Conservation (phyloP, 1,140 invertebrate species). For the Brachionus paranguensis region DNA sequence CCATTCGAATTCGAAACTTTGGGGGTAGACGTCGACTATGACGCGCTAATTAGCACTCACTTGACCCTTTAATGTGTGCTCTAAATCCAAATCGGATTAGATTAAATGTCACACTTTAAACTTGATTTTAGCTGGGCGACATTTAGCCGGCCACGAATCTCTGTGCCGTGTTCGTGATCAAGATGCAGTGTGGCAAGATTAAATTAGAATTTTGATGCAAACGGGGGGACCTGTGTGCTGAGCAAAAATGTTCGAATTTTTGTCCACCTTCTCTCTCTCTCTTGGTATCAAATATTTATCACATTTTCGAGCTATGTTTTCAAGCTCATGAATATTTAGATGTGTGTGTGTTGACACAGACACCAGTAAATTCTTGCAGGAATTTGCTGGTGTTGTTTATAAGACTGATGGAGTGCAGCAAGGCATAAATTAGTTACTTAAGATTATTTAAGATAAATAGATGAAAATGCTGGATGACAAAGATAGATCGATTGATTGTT, state of each 20-base stretch:
- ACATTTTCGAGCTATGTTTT: slow-evolving; percentile 2
- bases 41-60: neutral
- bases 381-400: neutral
- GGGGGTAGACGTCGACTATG: neutral
- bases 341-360: neutral
- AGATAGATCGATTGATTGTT: neutral
- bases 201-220: neutral
- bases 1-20: neutral
- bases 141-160: neutral
- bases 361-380: slow-evolving; percentile 3
- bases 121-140: neutral
- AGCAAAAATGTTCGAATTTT: neutral
- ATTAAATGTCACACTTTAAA: neutral
- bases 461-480: neutral
- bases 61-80: slow-evolving; percentile 22
- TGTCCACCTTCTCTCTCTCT: neutral
- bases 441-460: neutral
- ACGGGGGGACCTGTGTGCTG: neutral
- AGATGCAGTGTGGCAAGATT: neutral
- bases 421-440: slow-evolving; percentile 22
- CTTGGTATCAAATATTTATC: slow-evolving; percentile 12
- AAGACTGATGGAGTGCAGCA: neutral
- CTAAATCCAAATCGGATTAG: slow-evolving; percentile 22
- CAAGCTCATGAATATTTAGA: slow-evolving; percentile 18
- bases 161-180: neutral